Conservation (phyloP, 1,140 invertebrate genomes). For the Mizuhopecten yessoensis region DNA sequence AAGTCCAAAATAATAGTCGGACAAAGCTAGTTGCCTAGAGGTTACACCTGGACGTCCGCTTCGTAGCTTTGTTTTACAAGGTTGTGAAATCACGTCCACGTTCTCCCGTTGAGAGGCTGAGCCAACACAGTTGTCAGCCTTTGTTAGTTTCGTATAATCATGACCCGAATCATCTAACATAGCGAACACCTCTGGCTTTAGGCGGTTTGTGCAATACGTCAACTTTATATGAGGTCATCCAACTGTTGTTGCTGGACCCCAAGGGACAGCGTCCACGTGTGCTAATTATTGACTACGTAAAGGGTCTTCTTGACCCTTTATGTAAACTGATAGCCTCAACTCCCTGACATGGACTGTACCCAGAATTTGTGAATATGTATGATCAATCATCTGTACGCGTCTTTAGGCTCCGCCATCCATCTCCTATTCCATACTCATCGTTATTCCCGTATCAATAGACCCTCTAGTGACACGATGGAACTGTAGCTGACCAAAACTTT, state of each 20-base stretch:
- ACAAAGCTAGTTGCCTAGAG: background rate
- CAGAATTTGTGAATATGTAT: background rate
- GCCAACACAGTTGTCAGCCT: background rate
- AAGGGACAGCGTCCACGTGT: conserved; percentile 30
- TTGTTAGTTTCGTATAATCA: conserved; percentile 26
- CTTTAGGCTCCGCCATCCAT: background rate
- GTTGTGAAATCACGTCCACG: background rate
- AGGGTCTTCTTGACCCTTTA: conserved; percentile 37
- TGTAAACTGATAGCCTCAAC: background rate
- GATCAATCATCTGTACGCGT: background rate
- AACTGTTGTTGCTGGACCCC: conserved; percentile 31
- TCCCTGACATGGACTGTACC: background rate
- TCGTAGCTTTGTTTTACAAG: background rate
- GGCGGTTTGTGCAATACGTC: conserved; percentile 25
- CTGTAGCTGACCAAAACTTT: background rate
- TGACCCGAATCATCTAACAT: background rate
- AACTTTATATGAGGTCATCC: conserved; percentile 28
- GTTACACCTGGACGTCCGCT: background rate
- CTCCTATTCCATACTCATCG: background rate
- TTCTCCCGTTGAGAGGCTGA: conserved; percentile 29
- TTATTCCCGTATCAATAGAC: background rate
- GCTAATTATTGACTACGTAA: conserved; percentile 30
- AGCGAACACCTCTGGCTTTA: background rate
- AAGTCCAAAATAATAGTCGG: conserved; percentile 7
- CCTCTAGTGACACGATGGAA: background rate